Conservation (phyloP, 2,888 invertebrate species). For the Dermolepida albohirtum region DNA sequence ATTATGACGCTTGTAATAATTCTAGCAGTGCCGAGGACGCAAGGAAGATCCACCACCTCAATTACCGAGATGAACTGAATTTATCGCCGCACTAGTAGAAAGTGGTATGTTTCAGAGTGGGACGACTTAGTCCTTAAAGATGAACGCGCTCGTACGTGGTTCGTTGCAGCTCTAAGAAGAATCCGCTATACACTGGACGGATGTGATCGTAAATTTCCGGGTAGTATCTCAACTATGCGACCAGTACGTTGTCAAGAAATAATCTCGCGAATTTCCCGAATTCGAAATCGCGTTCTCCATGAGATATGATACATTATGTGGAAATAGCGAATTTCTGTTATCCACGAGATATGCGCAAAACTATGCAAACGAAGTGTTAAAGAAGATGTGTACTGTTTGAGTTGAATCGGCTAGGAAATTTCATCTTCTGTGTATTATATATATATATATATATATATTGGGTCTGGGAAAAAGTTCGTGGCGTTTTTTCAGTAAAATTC, state of each 20-base stretch:
- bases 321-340: constrained; percentile 11
- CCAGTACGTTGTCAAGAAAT: constrained; percentile 25
- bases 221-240: constrained; percentile 24
- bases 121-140: neutral
- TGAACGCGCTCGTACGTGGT: neutral
- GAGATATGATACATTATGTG: neutral
- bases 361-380: too few relatives aligned
- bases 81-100: constrained; percentile 5
- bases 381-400: too few relatives aligned
- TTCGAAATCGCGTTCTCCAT: constrained; percentile 4
- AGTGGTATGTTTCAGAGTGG: constrained; percentile 8
- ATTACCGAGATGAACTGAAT: constrained; percentile 29
- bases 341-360: neutral
- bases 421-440: too few relatives aligned
- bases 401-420: too few relatives aligned
- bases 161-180: constrained; percentile 5
- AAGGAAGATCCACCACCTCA: constrained; percentile 20
- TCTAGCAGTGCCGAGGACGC: constrained; percentile 7
- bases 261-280: constrained; percentile 13
- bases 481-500: too few relatives aligned
- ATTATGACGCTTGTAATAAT: constrained; percentile 30
- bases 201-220: constrained; percentile 24
- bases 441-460: too few relatives aligned
- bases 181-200: constrained; percentile 10
- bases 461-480: too few relatives aligned